Conservation (phyloP, 2,113 vertebrate genomes). For the Sardina pilchardus region DNA sequence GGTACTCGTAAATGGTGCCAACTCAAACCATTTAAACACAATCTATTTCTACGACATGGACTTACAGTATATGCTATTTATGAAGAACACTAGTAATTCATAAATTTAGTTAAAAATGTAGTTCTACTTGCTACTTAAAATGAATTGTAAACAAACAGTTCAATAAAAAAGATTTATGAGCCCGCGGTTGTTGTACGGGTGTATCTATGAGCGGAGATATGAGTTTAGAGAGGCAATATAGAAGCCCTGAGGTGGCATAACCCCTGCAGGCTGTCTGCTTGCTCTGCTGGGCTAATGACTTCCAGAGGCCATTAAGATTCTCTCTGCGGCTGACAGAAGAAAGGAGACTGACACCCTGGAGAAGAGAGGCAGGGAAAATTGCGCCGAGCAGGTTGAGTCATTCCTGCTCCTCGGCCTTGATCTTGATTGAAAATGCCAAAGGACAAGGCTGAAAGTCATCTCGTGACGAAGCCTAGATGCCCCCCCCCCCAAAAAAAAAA, state of each 20-base stretch:
- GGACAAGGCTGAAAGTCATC: slow-evolving; percentile 48
- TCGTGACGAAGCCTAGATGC: slow-evolving; percentile 24
- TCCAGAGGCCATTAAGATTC: slow-evolving; percentile 37
- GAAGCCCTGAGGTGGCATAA: not conserved
- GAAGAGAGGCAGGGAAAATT: slow-evolving; percentile 49
- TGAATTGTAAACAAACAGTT: not conserved
- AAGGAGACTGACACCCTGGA: not conserved
- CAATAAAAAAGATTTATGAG: not conserved
- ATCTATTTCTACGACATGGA: not conserved
- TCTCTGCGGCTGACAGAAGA: slow-evolving; percentile 35
- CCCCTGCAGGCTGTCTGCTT: slow-evolving; percentile 28
- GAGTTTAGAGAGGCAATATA: slow-evolving; percentile 7
- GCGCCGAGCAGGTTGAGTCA: slow-evolving; percentile 44
- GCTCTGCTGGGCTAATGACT: slow-evolving; percentile 19
- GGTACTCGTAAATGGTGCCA: not conserved
- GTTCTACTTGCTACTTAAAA: not conserved
- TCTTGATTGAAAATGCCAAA: slow-evolving; percentile 61
- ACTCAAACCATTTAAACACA: not conserved
- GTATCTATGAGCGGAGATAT: not conserved
- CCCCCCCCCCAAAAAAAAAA: not conserved
- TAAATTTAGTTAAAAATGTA: too few species aligned
- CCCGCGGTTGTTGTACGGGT: not conserved
- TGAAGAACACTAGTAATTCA: too few species aligned
- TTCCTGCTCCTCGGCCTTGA: slow-evolving; percentile 47
- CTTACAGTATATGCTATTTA: too few species aligned